Conservation (phyloP, 92 coral and sea anemone species). For the Montipora capitata region DNA sequence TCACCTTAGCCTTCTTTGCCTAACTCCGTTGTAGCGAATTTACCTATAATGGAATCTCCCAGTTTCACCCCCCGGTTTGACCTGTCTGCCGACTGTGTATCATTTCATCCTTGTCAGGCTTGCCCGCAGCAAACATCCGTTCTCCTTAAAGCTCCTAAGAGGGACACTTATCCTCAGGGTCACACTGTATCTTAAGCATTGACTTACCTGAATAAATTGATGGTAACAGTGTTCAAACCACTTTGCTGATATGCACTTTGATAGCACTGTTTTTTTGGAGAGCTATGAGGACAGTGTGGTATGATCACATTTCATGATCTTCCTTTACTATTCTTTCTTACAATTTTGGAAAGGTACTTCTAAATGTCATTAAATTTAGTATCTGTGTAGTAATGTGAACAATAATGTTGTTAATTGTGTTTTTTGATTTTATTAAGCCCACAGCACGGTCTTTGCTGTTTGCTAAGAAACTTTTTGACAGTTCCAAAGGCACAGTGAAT, state of each 20-base stretch:
- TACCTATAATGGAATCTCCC: neutral
- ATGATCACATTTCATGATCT: neutral
- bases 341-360: slow-evolving; percentile 8
- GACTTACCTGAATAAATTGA: neutral
- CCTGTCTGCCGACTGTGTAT: too few species aligned
- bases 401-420: neutral
- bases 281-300: too few species aligned
- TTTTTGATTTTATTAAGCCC: slow-evolving; percentile 52
- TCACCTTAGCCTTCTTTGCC: neutral
- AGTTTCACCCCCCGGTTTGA: neutral
- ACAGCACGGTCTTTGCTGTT: slow-evolving; percentile 74
- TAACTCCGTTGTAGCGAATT: neutral
- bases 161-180: too few species aligned
- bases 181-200: neutral
- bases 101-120: too few species aligned
- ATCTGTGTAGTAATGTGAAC: neutral
- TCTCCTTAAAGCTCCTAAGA: too few species aligned
- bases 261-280: neutral
- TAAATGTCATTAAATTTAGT: neutral
- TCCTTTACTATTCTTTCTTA: neutral
- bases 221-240: neutral
- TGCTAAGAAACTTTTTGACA: slow-evolving; percentile 12
- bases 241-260: neutral
- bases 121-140: too few species aligned
- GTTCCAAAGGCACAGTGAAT: neutral